phyloP scores from a whole-genome alignment of 2,113 vertebrate species.

The Ailurus styani region DNA sequence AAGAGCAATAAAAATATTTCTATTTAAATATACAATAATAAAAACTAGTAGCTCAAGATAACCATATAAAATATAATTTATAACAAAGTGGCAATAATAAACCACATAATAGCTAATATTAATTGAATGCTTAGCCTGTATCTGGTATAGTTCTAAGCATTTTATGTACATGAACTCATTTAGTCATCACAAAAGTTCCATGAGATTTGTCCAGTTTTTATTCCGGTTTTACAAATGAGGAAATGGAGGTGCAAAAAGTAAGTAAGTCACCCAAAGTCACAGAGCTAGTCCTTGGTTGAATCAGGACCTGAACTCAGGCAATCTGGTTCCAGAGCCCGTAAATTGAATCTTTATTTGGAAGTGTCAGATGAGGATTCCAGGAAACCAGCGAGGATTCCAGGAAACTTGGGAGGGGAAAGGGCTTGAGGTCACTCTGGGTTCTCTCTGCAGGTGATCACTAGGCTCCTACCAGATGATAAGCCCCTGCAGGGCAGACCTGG shows the following conservation, averaged over 20 bases:
- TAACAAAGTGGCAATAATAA: neutral
- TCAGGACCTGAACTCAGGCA: neutral
- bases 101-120: neutral
- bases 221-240: neutral
- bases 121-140: neutral
- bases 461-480: neutral
- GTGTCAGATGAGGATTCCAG: too few species aligned
- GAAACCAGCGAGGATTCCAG: neutral
- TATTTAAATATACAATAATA: neutral
- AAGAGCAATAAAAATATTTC: constrained; percentile 11
- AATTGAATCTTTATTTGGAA: neutral
- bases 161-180: neutral
- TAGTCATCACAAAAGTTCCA: neutral
- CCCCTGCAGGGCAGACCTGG: neutral
- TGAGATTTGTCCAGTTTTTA: neutral
- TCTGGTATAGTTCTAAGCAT: neutral
- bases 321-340: neutral
- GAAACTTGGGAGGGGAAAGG: neutral
- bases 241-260: neutral
- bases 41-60: neutral
- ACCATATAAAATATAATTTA: neutral
- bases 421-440: neutral
- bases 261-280: neutral
- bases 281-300: neutral
- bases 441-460: neutral